Evolutionary conservation across 2,888 invertebrate genomes (phyloP).

Genomic region (Deilephila porcellus): DNA sequence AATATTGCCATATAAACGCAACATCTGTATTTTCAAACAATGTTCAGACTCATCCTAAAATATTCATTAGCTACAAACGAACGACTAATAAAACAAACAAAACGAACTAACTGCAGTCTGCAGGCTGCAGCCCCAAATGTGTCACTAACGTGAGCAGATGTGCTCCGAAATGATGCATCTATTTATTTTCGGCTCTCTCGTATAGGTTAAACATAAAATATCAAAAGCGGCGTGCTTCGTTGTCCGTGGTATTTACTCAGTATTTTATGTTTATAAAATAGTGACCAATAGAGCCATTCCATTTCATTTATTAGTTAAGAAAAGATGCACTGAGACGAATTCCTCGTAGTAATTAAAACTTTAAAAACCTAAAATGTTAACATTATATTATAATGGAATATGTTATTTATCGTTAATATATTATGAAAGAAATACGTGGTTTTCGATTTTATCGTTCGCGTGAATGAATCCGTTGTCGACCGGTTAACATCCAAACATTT

Average conservation of each 20-base stretch:
- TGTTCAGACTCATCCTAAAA: neutral
- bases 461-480: too few species aligned
- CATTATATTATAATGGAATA: too few species aligned
- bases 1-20: too few species aligned
- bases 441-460: neutral
- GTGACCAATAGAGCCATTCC: too few species aligned
- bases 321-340: too few species aligned
- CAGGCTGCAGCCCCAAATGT: neutral
- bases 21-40: too few species aligned
- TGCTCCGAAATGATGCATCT: neutral
- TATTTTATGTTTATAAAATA: neutral
- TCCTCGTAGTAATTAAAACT: too few species aligned
- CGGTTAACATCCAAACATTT: neutral
- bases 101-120: neutral
- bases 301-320: too few species aligned
- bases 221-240: neutral
- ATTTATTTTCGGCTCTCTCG: slow-evolving; percentile 2
- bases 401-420: too few species aligned
- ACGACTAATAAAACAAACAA: neutral
- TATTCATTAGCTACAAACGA: neutral
- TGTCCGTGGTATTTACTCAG: neutral
- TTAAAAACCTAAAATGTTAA: too few species aligned
- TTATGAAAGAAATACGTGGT: neutral
- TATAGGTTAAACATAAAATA: neutral
- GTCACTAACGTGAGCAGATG: neutral